Base-by-base conservation (phyloP, 2,888 invertebrate species). In the Pseudococcus viburni region DNA sequence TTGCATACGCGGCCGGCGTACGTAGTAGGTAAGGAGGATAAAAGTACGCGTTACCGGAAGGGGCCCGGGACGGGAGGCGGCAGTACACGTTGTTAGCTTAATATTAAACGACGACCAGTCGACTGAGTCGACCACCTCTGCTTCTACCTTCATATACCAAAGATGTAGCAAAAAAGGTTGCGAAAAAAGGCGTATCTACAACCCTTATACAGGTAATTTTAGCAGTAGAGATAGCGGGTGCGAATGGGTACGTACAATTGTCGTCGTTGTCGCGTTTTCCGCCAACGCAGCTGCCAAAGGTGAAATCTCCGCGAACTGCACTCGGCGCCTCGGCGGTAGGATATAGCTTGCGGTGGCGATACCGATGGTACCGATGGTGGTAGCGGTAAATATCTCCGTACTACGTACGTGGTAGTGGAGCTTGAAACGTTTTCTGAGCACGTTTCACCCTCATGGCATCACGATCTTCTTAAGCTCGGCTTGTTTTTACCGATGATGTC, bases 391-490 rank as follows among this genome's bases (percentile, higher is more conserved):
- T 51, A 51, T 3, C 51, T 51, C 1, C 15, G 15, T 17, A 15
- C 1, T 51, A 51, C 26, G 26, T 51, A 51, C 51, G 51, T 51
- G 51, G 51, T 51, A 51, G 15, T 15, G 15, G 17, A 51, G 64
- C 64, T 64, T 19, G 17, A 51, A 64, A 64, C 64, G 19, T 64
- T 64, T 64, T 64, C 22, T 19, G 12, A 64, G 64, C 64, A 64
- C 64, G 64, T 64, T 64, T 64, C 64, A 64, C 64, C 22, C 22
- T 64, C 64, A 64, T 64, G 64, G 19, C 64, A 64, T 64, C 64
- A 64, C 64, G 64, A 64, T 64, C 64, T 64, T 22, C 64, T 64
- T 64, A 64, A 64, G 64, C 64, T 64, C 19, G 19, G 64, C 9
- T 64, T 64, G 64, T 64, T 64, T 64, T 64, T 64, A 22, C 64